A percentile compares a stretch with the other conserved stretches of the same genome.
Conservation (phyloP, 2,888 invertebrate species). For the Venusia cambrica region DNA sequence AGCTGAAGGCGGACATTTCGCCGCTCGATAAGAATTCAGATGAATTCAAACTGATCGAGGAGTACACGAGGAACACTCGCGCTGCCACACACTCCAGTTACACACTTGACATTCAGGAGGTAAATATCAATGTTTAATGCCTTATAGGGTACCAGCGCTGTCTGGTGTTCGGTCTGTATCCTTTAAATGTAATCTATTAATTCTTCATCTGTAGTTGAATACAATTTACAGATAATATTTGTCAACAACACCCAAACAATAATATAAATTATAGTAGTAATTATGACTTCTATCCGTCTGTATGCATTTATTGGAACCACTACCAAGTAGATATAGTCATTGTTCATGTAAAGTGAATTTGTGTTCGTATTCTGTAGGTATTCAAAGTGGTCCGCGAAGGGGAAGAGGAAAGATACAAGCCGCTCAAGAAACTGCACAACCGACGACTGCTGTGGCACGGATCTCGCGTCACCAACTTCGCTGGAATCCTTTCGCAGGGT, state of each 20-base stretch:
- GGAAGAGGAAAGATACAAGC: conserved; percentile 91
- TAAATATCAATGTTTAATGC: conserved; percentile 26
- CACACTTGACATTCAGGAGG: conserved; percentile 56
- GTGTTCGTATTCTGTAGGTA: conserved; percentile 67
- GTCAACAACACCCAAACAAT: too few relatives aligned
- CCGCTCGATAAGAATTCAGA: conserved; percentile 84
- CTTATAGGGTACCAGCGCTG: too few relatives aligned
- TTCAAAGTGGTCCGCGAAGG: conserved; percentile 89
- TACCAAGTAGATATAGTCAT: too few relatives aligned
- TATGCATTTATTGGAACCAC: too few relatives aligned
- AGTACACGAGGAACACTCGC: conserved; percentile 95
- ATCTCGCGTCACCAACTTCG: conserved; percentile 96
- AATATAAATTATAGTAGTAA: too few relatives aligned
- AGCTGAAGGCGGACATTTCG: conserved; percentile 91
- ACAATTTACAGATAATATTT: too few relatives aligned
- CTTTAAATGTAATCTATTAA: too few relatives aligned
- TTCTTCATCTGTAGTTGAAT: too few relatives aligned
- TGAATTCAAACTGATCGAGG: conserved; percentile 87
- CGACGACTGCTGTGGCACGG: conserved; percentile 97
- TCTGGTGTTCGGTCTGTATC: too few relatives aligned
- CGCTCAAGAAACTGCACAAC: conserved; percentile 93
- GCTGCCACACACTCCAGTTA: conserved; percentile 90
- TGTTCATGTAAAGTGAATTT: too few relatives aligned
- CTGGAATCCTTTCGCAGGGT: conserved; percentile 95
- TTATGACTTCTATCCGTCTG: too few relatives aligned